A percentile compares a stretch with the other conserved stretches of the same genome.
phyloP scores from a whole-genome alignment of 2,113 vertebrate genomes.

The Garra rufa region DNA sequence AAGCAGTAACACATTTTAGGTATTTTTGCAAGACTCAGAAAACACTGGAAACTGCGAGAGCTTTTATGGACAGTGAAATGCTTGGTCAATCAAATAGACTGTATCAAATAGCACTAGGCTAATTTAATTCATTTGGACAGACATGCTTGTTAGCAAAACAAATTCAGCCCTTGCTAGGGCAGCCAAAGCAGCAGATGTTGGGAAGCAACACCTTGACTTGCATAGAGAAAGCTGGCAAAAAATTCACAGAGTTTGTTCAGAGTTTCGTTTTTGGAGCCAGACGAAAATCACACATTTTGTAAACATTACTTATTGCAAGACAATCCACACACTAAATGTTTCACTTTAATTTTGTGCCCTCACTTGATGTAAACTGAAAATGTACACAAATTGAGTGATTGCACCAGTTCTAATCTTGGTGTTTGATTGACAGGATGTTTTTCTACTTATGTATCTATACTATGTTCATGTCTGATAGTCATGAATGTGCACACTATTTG shows the following conservation, averaged over 20 bases:
- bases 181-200: constrained; percentile 41
- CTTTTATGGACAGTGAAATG: constrained; percentile 48
- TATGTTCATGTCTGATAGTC: not conserved
- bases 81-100: constrained; percentile 40
- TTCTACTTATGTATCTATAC: not conserved
- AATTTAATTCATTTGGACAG: constrained; percentile 34
- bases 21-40: constrained; percentile 35
- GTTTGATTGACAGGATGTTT: not conserved
- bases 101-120: constrained; percentile 14
- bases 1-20: constrained; percentile 45
- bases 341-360: not conserved
- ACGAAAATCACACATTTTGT: constrained; percentile 3
- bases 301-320: not conserved
- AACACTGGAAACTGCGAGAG: constrained; percentile 8
- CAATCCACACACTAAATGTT: not conserved
- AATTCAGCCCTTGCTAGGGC: constrained; percentile 17
- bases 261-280: constrained; percentile 10
- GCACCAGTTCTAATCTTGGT: not conserved
- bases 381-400: not conserved
- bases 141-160: constrained; percentile 41
- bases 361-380: not conserved
- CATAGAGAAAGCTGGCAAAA: constrained; percentile 9
- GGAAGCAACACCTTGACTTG: constrained; percentile 36
- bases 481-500: not conserved
- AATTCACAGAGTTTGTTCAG: constrained; percentile 10